phyloP scores from a whole-genome alignment of 2,113 vertebrate genomes.

The Sorex fumeus region DNA sequence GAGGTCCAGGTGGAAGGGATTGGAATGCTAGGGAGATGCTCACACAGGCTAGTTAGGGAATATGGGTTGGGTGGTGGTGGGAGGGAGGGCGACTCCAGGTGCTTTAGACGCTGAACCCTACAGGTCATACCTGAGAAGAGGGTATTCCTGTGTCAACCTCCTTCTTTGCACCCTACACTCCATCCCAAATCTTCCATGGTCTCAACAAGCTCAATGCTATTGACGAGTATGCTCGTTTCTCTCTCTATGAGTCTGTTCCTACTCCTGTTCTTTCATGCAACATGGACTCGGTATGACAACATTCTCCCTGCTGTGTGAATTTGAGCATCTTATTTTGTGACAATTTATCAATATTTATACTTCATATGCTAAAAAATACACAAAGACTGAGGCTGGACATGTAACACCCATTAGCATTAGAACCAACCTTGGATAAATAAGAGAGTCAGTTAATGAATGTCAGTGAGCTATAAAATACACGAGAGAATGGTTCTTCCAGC shows the following conservation, averaged over 20 bases:
- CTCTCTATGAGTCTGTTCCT: background rate
- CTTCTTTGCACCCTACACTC: background rate
- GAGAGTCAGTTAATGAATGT: conserved; percentile 77
- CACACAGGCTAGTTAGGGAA: too few relatives aligned
- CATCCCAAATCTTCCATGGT: background rate
- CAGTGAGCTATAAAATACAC: conserved; percentile 76
- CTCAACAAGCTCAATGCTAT: background rate
- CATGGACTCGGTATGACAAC: background rate
- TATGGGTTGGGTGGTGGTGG: too few relatives aligned
- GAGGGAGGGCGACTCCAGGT: too few relatives aligned
- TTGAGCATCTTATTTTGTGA: conserved; percentile 24
- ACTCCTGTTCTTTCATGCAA: background rate
- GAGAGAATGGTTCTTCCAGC: conserved; percentile 58
- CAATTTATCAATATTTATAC: background rate
- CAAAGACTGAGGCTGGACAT: conserved; percentile 16
- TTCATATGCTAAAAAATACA: background rate
- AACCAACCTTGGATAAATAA: conserved; percentile 53
- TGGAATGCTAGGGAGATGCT: too few relatives aligned
- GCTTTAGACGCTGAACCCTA: too few relatives aligned
- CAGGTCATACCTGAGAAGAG: background rate
- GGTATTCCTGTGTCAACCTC: background rate
- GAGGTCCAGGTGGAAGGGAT: too few relatives aligned
- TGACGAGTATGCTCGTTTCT: conserved; percentile 7
- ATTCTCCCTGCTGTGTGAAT: background rate
- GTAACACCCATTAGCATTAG: conserved; percentile 31